Evolutionary conservation across 2,888 invertebrate genomes (phyloP), one percentile per base, ranked within the genome.

Genomic region (Parnassius smintheus): DNA sequence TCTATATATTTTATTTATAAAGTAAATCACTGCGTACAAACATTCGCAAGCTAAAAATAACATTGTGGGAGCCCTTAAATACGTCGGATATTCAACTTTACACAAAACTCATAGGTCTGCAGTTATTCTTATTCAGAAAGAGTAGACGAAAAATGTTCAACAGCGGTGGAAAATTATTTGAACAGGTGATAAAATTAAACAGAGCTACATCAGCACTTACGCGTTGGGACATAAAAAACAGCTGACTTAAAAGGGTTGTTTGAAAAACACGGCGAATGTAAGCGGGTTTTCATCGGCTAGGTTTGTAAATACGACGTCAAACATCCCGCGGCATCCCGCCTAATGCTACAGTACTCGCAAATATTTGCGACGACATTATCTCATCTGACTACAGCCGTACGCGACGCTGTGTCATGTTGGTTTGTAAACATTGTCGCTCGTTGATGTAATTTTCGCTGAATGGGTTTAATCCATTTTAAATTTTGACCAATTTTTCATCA

Each of bases 161-260:
- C 45, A 10, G 45, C 35, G 52, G 52, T 13, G 60, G 35, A 56
- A 51, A 56, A 45, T 61, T 61, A 52, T 61, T 61, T 61, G 56
- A 45, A 56, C 61, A 52, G 56, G 61, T 61, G 57, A 62, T 13
- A 49, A 49, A 54, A 58, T 57, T 62, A 62, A 53, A 54, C 54
- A 10, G 7, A 42, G 57, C 57, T n/a, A 46, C 12, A 46, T 44
- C 53, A 58, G 62, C 62, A 13, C 54, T 58, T 44, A 41, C 57
- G 62, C 50, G 42, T 49, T 9, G 10, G 42, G 41, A 45, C n/a
- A 51, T 1, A 8, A 42, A 51, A 56, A 62, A 58, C 53, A 53
- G 62, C 62, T 62, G 58, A 62, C 62, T 62, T 56, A 49, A 49
- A 62, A 62, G 57, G 62, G 62, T 57, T 62, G 49, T 54, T 54